Evolutionary conservation across 2,113 vertebrate species (phyloP).

Genomic region (Gymnarchus niloticus): DNA sequence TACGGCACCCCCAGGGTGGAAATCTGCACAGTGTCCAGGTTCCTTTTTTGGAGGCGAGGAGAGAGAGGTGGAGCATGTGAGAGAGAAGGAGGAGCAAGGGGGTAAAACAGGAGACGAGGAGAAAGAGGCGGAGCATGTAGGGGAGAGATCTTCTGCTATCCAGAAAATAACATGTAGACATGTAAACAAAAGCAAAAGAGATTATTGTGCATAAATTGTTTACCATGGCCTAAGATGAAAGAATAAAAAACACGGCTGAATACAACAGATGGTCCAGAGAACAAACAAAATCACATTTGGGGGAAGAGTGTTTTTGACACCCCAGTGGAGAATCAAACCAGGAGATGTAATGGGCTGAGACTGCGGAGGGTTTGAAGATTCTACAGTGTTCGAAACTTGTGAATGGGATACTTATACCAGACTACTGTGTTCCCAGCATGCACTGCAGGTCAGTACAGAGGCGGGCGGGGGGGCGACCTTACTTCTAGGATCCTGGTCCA

Average conservation of each 20-base stretch:
- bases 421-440: constrained; percentile 2
- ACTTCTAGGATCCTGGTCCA: constrained; percentile 90
- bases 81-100: not conserved
- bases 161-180: not conserved
- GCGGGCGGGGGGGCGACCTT: constrained; percentile 37
- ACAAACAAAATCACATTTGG: not conserved
- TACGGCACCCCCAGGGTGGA: constrained; percentile 91
- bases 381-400: not conserved
- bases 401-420: not conserved
- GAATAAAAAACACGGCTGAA: not conserved
- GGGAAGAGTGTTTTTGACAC: not conserved
- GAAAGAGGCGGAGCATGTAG: not conserved
- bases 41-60: constrained; percentile 60
- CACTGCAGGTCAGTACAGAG: not conserved
- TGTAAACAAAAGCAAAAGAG: not conserved
- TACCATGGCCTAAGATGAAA: too few species aligned
- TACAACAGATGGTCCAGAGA: too few species aligned
- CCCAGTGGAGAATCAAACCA: not conserved
- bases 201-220: not conserved
- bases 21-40: constrained; percentile 94
- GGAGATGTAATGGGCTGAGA: not conserved
- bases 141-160: too few species aligned
- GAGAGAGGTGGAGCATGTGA: not conserved
- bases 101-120: not conserved
- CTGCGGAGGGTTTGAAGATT: not conserved